Conservation (phyloP, 1,140 invertebrate species). For the Bradysia coprophila region DNA sequence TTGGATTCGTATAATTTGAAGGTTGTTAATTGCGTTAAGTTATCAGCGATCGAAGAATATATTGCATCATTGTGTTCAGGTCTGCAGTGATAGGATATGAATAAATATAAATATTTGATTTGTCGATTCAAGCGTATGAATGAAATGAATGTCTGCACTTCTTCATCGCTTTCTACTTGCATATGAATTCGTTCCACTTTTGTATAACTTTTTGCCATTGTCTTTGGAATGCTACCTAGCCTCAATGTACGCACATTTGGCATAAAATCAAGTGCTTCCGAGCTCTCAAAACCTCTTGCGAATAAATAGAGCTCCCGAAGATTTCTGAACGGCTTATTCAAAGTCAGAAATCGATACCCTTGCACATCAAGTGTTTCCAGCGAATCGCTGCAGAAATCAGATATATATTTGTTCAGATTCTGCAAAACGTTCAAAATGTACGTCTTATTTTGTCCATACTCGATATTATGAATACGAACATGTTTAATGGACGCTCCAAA, state of each 20-base stretch:
- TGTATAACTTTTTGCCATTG: neutral
- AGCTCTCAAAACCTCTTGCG: neutral
- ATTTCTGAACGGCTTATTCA: neutral
- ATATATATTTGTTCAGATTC: neutral
- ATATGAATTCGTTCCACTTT: neutral
- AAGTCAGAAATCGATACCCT: neutral
- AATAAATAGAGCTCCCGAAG: neutral
- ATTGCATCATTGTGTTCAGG: no score
- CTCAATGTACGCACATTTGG: neutral
- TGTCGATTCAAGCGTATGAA: no score
- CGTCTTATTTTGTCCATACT: no score
- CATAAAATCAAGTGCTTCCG: neutral
- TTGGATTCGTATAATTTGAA: neutral
- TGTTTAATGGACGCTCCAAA: neutral
- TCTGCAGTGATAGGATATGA: neutral
- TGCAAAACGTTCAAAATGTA: neutral
- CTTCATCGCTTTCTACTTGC: neutral
- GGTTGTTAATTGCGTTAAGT: neutral
- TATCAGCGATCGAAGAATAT: slow-evolving; percentile 1
- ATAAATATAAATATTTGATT: neutral
- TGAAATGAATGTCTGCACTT: no score
- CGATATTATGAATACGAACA: neutral
- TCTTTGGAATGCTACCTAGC: neutral
- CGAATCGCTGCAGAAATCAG: neutral
- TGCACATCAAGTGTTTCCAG: neutral